Conservation (phyloP, 2,113 vertebrate species). For the Arenaria interpres region DNA sequence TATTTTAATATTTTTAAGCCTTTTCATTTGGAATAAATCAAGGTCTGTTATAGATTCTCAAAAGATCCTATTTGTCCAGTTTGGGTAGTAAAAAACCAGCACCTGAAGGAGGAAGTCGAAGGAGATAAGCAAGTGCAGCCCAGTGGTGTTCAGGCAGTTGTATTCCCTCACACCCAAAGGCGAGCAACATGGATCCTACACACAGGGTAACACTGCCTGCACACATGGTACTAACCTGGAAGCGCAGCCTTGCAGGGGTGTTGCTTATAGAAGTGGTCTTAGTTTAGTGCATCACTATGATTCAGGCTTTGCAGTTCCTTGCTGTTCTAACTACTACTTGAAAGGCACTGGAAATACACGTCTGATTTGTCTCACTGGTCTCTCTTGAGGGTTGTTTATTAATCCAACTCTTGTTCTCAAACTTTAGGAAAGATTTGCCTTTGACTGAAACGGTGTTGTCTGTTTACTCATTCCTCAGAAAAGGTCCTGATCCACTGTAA, state of each 20-base stretch:
- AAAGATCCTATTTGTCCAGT: neutral
- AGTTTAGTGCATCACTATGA: neutral
- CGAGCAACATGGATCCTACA: fast-evolving
- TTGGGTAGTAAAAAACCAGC: neutral
- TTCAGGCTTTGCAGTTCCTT: neutral
- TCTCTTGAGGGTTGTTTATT: neutral
- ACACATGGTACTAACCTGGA: fast-evolving
- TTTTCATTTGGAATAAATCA: neutral
- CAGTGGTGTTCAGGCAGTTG: neutral
- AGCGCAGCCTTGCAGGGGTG: fast-evolving
- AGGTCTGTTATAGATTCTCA: neutral
- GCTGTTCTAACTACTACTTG: neutral
- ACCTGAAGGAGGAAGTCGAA: neutral
- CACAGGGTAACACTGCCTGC: neutral
- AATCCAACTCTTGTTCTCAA: neutral
- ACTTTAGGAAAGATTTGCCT: neutral
- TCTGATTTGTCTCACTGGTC: neutral
- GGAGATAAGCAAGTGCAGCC: neutral
- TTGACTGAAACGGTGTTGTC: neutral
- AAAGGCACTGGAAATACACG: neutral
- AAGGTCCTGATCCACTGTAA: neutral
- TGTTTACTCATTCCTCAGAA: neutral
- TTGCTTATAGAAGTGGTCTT: neutral
- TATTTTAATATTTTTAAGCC: neutral
- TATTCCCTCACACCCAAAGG: neutral